Base-by-base conservation (phyloP, 1,140 invertebrate species). In the Tetramorium alpestre region DNA sequence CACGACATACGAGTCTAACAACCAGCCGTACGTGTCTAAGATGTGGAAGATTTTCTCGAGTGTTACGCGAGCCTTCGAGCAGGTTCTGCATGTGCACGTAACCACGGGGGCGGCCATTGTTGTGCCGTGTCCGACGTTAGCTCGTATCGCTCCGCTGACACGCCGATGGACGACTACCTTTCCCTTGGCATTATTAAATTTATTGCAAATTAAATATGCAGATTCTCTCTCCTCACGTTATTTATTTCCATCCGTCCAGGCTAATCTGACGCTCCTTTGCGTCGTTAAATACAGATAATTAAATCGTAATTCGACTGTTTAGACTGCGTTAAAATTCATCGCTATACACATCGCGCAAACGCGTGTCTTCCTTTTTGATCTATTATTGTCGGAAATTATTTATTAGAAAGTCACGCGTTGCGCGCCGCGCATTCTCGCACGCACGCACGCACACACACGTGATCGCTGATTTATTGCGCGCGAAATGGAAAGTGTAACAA, bases 1-100 rank as follows among this genome's bases (percentile, higher is more conserved):
- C 93, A 95, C 92, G 1, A 95, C 91, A 56, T 95, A 95, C 60
- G 94, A 91, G 75, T 95, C 93, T 62, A 95, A 72, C 62, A 95
- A 70, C 94, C 94, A 95, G 11, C 92, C 89, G 78, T 95, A 95
- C 62, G 91, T 64, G 10, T 94, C 87, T 69, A 95, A 64, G 67
- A 93, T 80, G 3, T 49, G 38, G 84, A 94, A 93, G 85, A 94
- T 94, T 73, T 93, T 88, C 28, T 93, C 82, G 41, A 95, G 77
- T 6, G 86, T 90, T 33, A 41, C 22, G 47, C 91, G 89, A 58
- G 92, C 87, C 88, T 73, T 85, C 0, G 58, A 73, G 64, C 94
- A 95, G 33, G 81, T 82, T 22, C 76, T 82, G 85, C 94, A 95
- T 76, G 64, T 78, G 87, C 93, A 94, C 87, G 81, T 86, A 86